These are phyloP conservation scores for Dendrolimus houi DNA, from an alignment of 2,888 invertebrate species.

Conservation along the genomic window DNA sequence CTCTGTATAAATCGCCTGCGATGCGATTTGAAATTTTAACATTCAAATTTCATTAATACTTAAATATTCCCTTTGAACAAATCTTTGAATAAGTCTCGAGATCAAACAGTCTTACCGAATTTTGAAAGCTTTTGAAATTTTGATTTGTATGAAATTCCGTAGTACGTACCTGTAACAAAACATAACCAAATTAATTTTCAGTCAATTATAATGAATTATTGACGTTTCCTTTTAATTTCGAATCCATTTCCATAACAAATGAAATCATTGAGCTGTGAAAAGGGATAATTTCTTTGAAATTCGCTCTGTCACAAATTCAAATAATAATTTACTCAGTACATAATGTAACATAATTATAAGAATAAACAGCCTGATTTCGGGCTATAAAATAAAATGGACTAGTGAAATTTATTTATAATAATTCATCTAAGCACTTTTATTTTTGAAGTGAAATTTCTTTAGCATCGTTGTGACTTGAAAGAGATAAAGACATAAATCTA, in stretches of 20 bases:
- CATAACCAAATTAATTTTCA: conserved; percentile 8
- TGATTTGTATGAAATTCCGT: not conserved
- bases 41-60: conserved; percentile 5
- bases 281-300: not conserved
- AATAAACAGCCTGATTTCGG: not conserved
- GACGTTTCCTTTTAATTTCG: conserved; percentile 2
- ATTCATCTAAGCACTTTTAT: too few species aligned
- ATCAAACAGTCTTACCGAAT: not conserved
- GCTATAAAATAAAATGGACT: too few species aligned
- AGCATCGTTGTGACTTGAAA: too few species aligned
- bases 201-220: conserved; percentile 5
- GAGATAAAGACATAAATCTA: too few species aligned
- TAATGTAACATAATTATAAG: not conserved
- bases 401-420: too few species aligned
- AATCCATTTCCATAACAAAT: not conserved
- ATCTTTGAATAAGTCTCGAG: not conserved
- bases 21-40: not conserved
- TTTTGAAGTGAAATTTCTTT: too few species aligned
- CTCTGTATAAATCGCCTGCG: conserved; percentile 15
- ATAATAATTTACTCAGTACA: not conserved
- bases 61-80: not conserved
- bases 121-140: not conserved
- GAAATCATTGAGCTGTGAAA: conserved; percentile 2
- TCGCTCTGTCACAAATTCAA: not conserved
- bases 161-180: conserved; percentile 26